Conservation (phyloP, 1,140 invertebrate genomes). For the Pseudomyrmex sp. region DNA sequence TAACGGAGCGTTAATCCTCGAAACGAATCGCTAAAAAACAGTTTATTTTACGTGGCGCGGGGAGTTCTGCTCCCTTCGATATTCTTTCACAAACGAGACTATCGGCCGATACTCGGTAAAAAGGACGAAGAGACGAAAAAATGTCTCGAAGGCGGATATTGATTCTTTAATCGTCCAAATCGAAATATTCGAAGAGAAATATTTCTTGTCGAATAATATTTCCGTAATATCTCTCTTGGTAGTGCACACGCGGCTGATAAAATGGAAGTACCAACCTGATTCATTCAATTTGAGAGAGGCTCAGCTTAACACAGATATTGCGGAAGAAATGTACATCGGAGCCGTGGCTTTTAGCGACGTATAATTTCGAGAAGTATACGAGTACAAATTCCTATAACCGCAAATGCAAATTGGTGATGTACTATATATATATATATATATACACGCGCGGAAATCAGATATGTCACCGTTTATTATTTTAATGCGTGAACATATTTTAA, state of each 20-base stretch:
- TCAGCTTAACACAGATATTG: slow-evolving; percentile 10
- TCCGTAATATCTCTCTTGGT: slow-evolving; percentile 32
- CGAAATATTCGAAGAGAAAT: neutral
- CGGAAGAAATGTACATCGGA: neutral
- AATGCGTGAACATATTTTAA: too few relatives aligned
- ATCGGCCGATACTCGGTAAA: slow-evolving; percentile 19
- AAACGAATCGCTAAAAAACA: slow-evolving; percentile 77
- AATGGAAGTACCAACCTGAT: neutral
- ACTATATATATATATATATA: neutral
- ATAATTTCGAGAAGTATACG: neutral
- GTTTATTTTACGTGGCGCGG: slow-evolving; percentile 71
- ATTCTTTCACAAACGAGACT: slow-evolving; percentile 48
- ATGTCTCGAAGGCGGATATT: slow-evolving; percentile 32
- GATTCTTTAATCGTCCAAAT: slow-evolving; percentile 54
- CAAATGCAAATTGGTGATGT: too few relatives aligned
- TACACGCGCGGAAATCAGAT: neutral
- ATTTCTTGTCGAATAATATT: slow-evolving; percentile 49
- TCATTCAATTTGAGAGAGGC: neutral
- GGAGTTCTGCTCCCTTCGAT: slow-evolving; percentile 24
- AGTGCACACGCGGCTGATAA: slow-evolving; percentile 26
- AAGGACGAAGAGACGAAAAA: slow-evolving; percentile 14
- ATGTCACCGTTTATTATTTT: neutral
- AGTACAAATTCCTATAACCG: too few relatives aligned
- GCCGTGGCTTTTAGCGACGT: neutral
- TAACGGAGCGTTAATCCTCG: slow-evolving; percentile 77